These are phyloP conservation scores for Frankliniella fusca DNA, from an alignment of 2,888 invertebrate genomes.

Conservation along the genomic window DNA sequence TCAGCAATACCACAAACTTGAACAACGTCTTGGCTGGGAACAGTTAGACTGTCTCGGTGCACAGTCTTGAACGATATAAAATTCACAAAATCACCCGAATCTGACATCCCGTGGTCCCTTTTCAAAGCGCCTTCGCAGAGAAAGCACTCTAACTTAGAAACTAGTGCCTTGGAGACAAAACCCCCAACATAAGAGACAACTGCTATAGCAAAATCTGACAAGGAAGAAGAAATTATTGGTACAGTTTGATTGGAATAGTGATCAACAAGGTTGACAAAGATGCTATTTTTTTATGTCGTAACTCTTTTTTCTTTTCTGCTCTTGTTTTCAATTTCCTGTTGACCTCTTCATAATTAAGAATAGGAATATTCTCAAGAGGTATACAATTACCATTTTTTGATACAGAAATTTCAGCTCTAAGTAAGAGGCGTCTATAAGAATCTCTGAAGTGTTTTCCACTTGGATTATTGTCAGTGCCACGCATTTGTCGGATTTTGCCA, in stretches of 20 bases:
- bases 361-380: not conserved
- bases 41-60: not conserved
- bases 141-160: no score
- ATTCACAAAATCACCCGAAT: not conserved
- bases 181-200: no score
- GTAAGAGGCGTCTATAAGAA: not conserved
- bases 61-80: not conserved
- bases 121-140: no score
- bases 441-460: constrained; percentile 31
- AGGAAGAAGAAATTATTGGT: no score
- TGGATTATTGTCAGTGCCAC: constrained; percentile 36
- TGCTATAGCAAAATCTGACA: no score
- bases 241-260: no score
- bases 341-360: not conserved
- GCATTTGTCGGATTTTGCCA: constrained; percentile 32
- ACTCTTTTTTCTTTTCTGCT: no score
- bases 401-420: not conserved
- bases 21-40: not conserved
- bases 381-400: not conserved
- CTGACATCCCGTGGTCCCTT: not conserved
- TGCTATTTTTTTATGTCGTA: no score
- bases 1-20: no score
- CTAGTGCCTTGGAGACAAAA: no score
- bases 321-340: not conserved
- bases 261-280: no score